phyloP scores from a whole-genome alignment of 37 sponge, comb jelly and placozoan genomes.

The Geodia barretti region DNA sequence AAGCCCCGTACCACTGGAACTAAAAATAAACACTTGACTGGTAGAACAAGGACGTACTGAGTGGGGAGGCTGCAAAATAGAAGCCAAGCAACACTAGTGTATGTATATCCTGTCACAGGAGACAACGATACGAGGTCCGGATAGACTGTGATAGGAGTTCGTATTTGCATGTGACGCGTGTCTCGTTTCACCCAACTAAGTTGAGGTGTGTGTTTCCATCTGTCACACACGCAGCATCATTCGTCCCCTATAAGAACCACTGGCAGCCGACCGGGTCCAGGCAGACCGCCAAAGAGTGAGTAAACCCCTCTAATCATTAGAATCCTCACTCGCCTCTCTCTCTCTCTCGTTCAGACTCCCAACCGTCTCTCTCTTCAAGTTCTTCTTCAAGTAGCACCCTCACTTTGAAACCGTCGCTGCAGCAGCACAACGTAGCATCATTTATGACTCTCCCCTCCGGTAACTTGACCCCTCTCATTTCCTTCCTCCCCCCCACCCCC shows the following conservation, averaged over 20 bases:
- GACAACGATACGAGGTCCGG: no score
- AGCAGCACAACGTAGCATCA: constrained; percentile 56
- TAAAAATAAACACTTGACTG: no score
- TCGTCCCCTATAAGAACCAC: constrained; percentile 9
- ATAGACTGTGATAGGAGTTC: no score
- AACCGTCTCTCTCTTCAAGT: not conserved
- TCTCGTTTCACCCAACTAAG: not conserved
- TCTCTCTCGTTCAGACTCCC: not conserved
- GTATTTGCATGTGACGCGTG: no score
- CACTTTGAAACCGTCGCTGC: constrained; percentile 42
- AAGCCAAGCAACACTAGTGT: no score
- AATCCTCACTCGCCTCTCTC: not conserved
- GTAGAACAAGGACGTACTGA: no score
- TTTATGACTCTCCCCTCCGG: constrained; percentile 34
- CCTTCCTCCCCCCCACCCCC: not conserved
- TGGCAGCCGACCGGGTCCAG: constrained; percentile 30
- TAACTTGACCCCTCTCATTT: constrained; percentile 6
- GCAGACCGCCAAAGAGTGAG: constrained; percentile 23
- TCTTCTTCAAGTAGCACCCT: not conserved
- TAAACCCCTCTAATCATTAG: not conserved
- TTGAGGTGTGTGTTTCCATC: no score
- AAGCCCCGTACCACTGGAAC: no score
- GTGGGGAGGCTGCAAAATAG: no score
- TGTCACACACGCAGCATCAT: not conserved
- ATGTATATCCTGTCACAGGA: no score